Evolutionary conservation across 2,888 invertebrate species (phyloP), one percentile per base, ranked within the genome.

Genomic region (Apeira syringaria): DNA sequence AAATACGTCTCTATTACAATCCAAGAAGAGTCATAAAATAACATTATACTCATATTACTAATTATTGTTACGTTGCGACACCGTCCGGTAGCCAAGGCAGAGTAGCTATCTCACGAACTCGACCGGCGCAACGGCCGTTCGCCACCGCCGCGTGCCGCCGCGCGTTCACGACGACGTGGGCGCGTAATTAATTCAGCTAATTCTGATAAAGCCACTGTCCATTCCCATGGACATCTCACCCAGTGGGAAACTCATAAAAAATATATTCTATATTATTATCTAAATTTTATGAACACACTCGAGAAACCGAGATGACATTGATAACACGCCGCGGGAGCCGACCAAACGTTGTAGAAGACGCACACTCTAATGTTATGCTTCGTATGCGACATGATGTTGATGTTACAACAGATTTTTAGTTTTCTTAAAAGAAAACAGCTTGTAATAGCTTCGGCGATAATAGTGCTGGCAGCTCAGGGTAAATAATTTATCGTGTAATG

Each of bases 281-380:
- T 54, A 67, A 64, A 65, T 61, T 65, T 68, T 61, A 61, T 62
- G 67, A 66, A 66, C 58, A 63, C 42, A 46, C 46, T 20, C 39
- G 35, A 56, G 39, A 46, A 48, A 41, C 56, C 49, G 47, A 67
- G 67, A 65, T 64, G 59, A 58, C 50, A 44, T 47, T 49, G 69
- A 69, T 69, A 68, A 61, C 52, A 58, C 69, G 52, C 69, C 54
- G 54, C 64, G 68, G 70, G 68, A 70, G 68, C 56, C 39, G 22
- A 10, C 34, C 17, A 28, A 34, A 53, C 31, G 50, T 55, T 48
- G 55, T 64, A 59, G 56, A 58, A 59, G 54, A 45, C 30, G 39
- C 49, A 44, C 43, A 52, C 52, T 59, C 52, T 59, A 59, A 54
- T 26, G 11, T 39, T 45, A 39, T 40, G 35, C 18, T 34, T 48